Percentiles rank a stretch among this genome's conserved stretches.
These are phyloP conservation scores for Enteromius treurensis DNA, from an alignment of 2,797 vertebrate species.

Conservation along the genomic window DNA sequence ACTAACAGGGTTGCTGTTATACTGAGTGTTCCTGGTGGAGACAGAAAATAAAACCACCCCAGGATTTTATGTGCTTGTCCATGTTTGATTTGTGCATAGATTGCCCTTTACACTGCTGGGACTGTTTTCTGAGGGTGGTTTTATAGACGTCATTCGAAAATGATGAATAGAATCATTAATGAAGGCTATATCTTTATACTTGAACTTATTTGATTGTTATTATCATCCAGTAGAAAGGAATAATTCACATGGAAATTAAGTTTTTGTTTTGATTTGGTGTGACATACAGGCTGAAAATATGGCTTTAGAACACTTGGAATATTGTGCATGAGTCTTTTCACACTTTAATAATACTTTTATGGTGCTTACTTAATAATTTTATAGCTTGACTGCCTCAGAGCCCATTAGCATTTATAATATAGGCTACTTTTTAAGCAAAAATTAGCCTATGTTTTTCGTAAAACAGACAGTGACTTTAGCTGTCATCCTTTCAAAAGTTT, in stretches of 20 bases:
- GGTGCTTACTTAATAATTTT: background rate
- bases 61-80: conserved; percentile 26
- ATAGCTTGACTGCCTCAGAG: background rate
- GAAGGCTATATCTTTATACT: background rate
- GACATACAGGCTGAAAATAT: background rate
- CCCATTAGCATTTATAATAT: background rate
- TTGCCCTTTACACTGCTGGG: background rate
- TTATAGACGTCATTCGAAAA: background rate
- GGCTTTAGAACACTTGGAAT: background rate
- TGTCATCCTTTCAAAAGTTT: background rate
- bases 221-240: background rate
- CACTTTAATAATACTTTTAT: conserved; percentile 5
- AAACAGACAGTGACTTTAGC: background rate
- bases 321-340: background rate
- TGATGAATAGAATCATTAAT: conserved; percentile 17
- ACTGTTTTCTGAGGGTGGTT: conserved; percentile 15
- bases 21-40: conserved; percentile 10
- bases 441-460: background rate
- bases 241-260: background rate
- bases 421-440: background rate
- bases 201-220: background rate
- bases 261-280: background rate
- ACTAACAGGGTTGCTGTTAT: conserved; percentile 27
- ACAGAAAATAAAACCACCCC: conserved; percentile 25
- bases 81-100: conserved; percentile 33